Base-by-base conservation (phyloP, 2,113 vertebrate species). In the Platycercus adscitus region DNA sequence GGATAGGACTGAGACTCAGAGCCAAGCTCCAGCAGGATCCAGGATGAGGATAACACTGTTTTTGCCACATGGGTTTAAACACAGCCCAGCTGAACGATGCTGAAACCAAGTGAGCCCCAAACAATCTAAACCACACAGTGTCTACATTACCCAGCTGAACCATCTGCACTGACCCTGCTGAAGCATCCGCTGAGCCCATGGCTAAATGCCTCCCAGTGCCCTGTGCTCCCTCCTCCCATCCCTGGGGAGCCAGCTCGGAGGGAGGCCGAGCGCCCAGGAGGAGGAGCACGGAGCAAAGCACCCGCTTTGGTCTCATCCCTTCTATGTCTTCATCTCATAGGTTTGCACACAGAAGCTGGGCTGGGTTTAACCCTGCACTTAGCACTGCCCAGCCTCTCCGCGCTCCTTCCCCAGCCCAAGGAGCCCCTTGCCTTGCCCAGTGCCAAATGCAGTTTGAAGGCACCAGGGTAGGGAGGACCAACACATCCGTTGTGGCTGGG, bases 1-100 rank as follows among this genome's bases (percentile, higher is more conserved):
- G 95, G 89, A 95, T 21, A 84, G 86, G 91, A 78, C 3, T 0
- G 0, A n/a, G 92, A 93, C 44, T 69, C 49, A 4, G 79, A 95
- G 94, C 94, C 95, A 96, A 96, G 80, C 85, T 95, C 58, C 76
- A 70, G 91, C 89, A 71, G 4, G 6, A 89, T 82, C 89, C 94
- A 90, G 91, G 11, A 1, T 8, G 47, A 72, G 91, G 91, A 88
- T 88, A 91, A 95, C 71, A 11, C 94, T 83, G 81, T 23, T 93
- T 90, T 47, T 88, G 95, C 94, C 60, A 49, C 85, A 90, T 83
- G 3, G 5, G 35, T 95, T 96, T 93, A 81, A 96, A 86, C 55
- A 86, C 8, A 13, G 94, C 90, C 90, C 47, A 85, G 71, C 81
- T 53, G 61, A 92, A 46, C 2, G 37, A 76, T 25, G 89, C 73